phyloP scores from a whole-genome alignment of 2,888 invertebrate species.

The Cenopis cana region DNA sequence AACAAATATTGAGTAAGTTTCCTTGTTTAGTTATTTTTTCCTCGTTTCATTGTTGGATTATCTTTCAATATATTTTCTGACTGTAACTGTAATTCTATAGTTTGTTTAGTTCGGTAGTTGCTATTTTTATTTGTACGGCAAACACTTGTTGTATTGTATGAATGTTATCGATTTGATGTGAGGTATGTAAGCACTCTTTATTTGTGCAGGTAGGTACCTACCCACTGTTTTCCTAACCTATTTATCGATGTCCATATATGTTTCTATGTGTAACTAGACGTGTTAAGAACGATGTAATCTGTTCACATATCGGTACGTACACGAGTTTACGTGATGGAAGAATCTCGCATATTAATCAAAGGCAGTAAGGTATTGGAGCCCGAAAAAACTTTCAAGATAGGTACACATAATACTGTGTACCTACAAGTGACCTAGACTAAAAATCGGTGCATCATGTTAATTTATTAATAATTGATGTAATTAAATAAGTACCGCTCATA shows the following conservation, averaged over 20 bases:
- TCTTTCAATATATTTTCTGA: conserved; percentile 24
- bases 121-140: conserved; percentile 11
- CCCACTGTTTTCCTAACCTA: conserved; percentile 25
- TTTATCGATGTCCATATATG: neutral
- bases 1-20: conserved; percentile 57
- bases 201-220: conserved; percentile 1
- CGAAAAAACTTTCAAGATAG: too few relatives aligned
- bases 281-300: neutral
- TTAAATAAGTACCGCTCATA: too few relatives aligned
- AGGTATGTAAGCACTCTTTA: conserved; percentile 14
- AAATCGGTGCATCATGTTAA: too few relatives aligned
- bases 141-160: conserved; percentile 23
- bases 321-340: neutral
- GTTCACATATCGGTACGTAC: neutral
- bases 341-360: neutral
- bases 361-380: neutral
- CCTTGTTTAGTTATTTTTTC: conserved; percentile 44
- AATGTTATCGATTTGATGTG: conserved; percentile 24
- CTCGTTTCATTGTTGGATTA: conserved; percentile 29
- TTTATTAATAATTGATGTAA: too few relatives aligned
- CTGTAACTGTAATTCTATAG: conserved; percentile 6
- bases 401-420: too few relatives aligned
- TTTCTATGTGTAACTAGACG: conserved; percentile 2
- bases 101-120: conserved; percentile 20
- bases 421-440: too few relatives aligned